These are phyloP conservation scores for Buphagus erythrorhynchus DNA, from an alignment of 2,797 vertebrate species.

Conservation along the genomic window DNA sequence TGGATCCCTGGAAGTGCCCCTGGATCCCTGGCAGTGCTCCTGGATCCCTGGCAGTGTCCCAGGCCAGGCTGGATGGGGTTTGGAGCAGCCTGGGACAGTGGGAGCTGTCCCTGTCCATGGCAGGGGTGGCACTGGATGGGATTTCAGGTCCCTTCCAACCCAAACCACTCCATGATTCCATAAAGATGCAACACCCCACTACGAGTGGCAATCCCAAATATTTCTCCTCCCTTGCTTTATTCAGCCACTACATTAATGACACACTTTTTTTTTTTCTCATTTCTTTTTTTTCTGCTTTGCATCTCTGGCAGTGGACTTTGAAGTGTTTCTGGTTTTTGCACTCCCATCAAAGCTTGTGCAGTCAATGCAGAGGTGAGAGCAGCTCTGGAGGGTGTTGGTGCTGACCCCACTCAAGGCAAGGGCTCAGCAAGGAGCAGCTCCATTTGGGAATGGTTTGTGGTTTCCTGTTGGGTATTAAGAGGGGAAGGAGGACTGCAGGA, in stretches of 20 bases:
- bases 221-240: neutral
- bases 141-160: neutral
- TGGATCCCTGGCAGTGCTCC: no score
- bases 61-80: fast-evolving
- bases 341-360: no score
- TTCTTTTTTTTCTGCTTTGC: neutral
- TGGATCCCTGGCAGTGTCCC: no score
- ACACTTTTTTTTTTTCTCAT: fast-evolving
- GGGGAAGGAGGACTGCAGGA: no score
- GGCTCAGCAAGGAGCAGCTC: no score
- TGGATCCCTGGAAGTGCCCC: no score
- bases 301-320: neutral
- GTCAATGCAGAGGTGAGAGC: no score
- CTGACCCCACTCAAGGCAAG: no score
- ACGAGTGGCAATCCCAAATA: neutral
- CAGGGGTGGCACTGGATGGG: neutral
- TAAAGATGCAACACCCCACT: neutral
- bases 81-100: neutral
- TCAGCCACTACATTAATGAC: neutral
- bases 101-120: neutral
- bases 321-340: neutral
- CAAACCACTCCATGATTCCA: neutral
- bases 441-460: no score
- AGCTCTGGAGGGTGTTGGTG: no score
- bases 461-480: no score